Evolutionary conservation across 2,797 vertebrate species (phyloP), one percentile per base, ranked within the genome.

Genomic region (Moxostoma hubbsi): DNA sequence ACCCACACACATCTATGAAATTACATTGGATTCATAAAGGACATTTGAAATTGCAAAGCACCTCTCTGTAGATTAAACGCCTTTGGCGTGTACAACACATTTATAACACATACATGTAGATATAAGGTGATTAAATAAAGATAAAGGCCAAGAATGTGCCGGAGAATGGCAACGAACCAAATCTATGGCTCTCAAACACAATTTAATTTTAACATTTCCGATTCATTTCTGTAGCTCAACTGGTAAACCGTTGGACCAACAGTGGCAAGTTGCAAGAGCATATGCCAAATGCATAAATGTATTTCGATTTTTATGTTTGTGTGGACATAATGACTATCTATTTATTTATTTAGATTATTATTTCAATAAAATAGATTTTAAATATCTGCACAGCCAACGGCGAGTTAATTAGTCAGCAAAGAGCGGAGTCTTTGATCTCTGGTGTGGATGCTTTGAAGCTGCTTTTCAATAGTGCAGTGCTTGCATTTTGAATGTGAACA

Each of bases 261-360:
- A 36, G 4, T 3, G 36, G 36, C 36, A 36, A 36, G 36, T 36
- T 3, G 36, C 4, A 36, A 36, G 4, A 36, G 0, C 36, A 36
- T 36, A 36, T 36, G 2, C 36, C 36, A 36, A 36, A 36, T 36
- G 36, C 36, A 4, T 36, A 36, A 2, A 36, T 5, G 36, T 36
- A 4, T 36, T 36, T 36, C 0, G 3, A 5, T 36, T 36, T 36
- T 36, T 36, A 36, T 36, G 65, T 73, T 78, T 72, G 49, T 36
- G 69, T 79, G 61, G 77, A 62, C n/a, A 18, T 73, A 65, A 79
- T 66, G 77, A 79, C 77, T 66, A n/a, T 9, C 45, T n/a, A 59
- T 58, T 73, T 79, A 66, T 65, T 58, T 73, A 72, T 65, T 79
- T 79, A 73, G 36, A 2, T 10, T 8, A 9, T 66, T 12, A 54